A percentile compares a stretch with the other conserved stretches of the same genome.
These are phyloP conservation scores for Drosophila demipolita DNA, from an alignment of 2,888 invertebrate genomes.

Conservation along the genomic window DNA sequence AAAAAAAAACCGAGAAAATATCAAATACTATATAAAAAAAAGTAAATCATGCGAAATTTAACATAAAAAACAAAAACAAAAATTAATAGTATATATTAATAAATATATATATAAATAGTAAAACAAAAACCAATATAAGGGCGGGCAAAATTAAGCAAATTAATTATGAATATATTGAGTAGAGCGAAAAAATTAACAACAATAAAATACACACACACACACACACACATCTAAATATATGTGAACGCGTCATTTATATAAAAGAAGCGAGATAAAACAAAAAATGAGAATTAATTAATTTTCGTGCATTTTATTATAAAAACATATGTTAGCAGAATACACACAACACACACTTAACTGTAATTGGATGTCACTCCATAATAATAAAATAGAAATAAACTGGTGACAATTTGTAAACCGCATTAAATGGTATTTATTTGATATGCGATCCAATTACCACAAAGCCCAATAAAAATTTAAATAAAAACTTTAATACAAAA, in stretches of 20 bases:
- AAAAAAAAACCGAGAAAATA: conserved; percentile 53
- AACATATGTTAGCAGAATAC: conserved; percentile 73
- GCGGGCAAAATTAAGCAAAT: conserved; percentile 77
- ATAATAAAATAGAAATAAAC: conserved; percentile 29
- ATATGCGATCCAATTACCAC: conserved; percentile 43
- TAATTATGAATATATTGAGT: conserved; percentile 75
- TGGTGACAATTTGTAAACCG: conserved; percentile 51
- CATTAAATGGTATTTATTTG: conserved; percentile 59
- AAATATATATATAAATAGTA: conserved; percentile 65
- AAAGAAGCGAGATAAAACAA: conserved; percentile 14
- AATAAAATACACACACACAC: conserved; percentile 38
- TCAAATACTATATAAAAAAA: conserved; percentile 60
- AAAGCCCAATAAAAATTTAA: conserved; percentile 23
- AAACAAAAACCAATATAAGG: conserved; percentile 71
- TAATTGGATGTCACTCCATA: conserved; percentile 57
- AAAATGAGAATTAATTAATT: conserved; percentile 33
- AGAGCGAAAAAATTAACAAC: conserved; percentile 58
- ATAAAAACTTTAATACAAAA: conserved; percentile 12
- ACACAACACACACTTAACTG: conserved; percentile 36
- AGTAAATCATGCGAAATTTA: conserved; percentile 70
- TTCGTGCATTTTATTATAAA: conserved; percentile 72
- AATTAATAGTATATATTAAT: conserved; percentile 58
- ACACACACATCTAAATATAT: conserved; percentile 60
- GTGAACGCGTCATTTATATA: conserved; percentile 52
- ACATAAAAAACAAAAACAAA: conserved; percentile 48